Conservation (phyloP, 2,888 invertebrate species). For the Apodemia duryi region DNA sequence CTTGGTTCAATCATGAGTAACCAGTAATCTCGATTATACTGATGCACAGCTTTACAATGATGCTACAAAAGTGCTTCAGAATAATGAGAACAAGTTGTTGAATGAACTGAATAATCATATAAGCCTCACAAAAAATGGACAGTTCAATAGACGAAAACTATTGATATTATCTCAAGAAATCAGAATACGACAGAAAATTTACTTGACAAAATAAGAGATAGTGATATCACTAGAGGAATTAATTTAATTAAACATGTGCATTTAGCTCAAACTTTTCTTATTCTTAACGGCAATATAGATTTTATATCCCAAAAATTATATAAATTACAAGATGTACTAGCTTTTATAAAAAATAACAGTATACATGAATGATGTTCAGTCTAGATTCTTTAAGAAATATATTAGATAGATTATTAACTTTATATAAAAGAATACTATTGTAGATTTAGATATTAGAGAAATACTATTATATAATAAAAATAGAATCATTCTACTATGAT, state of each 20-base stretch:
- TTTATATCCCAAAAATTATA: neutral
- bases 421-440: too few relatives aligned
- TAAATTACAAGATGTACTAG: conserved; percentile 8
- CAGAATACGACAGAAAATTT: too few relatives aligned
- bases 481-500: too few relatives aligned
- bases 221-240: neutral
- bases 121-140: conserved; percentile 1
- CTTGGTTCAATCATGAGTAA: too few relatives aligned
- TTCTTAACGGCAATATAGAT: neutral
- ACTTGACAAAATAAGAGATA: conserved; percentile 2
- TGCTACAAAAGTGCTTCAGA: too few relatives aligned
- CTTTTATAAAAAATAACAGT: neutral
- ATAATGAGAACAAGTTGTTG: too few relatives aligned
- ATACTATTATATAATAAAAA: too few relatives aligned
- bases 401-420: too few relatives aligned
- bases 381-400: too few relatives aligned
- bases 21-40: too few relatives aligned
- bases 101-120: neutral
- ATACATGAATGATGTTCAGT: neutral
- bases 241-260: conserved; percentile 2
- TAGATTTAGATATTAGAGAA: too few relatives aligned
- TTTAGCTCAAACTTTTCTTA: neutral
- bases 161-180: neutral
- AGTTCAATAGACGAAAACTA: neutral
- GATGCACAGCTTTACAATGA: too few relatives aligned